Evolutionary conservation across 1,140 invertebrate genomes (phyloP), one percentile per base, ranked within the genome.

Genomic region (Drosophila kikkawai): DNA sequence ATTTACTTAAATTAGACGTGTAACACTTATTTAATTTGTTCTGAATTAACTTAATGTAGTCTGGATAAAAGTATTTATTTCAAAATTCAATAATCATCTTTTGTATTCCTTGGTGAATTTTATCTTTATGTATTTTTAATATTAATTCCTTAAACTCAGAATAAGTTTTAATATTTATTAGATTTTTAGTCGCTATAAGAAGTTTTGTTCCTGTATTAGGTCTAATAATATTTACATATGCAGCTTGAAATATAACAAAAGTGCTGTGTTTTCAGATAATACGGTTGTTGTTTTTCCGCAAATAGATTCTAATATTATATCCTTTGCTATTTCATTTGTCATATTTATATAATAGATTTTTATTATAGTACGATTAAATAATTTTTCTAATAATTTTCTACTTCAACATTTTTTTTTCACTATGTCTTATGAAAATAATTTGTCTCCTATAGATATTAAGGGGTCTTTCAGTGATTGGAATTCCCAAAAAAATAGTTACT

Each of bases 111-210:
- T 51, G 29, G 7, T 42, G n/a, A 42, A 42, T 42, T 42, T n/a
- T 42, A 42, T 42, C 41, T 42, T 42, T 7, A 17, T 42, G 26
- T 51, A 19, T 17, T 32, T 32, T 50, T 29, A 29, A 15, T 29
- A 50, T 50, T 15, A 29, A 26, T 26, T 50, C 26, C 8, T 50
- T 32, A 51, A 51, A 34, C 34, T 51, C 50, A 12, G 50, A 51
- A 51, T 32, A 42, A 42, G 41, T 42, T 42, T 42, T 42, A 17
- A 42, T 42, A 42, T 42, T 42, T 17, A 42, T n/a, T 9, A n/a
- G n/a, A 34, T 51, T 51, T 51, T 51, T 51, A 11, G 5, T 34
- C 11, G 50, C 50, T 32, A 11, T 51, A 34, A 32, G 5, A 9
- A 34, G 50, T 51, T 51, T 32, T n/a, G 29, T 51, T 12, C 41